Evolutionary conservation across 2,113 vertebrate species (phyloP).

Genomic region (Sander vitreus): DNA sequence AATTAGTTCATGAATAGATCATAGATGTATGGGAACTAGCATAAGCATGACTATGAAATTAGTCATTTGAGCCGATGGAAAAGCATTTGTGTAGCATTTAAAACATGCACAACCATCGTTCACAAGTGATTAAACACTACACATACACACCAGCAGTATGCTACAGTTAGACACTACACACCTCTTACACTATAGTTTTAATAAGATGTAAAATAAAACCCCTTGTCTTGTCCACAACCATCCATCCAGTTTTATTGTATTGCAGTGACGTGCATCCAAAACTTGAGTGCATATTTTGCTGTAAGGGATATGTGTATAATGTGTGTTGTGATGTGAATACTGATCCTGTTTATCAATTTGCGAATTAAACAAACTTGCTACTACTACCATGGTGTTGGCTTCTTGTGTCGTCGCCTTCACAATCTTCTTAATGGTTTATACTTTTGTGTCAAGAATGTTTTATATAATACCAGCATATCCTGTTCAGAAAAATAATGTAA

Average conservation of each 20-base stretch:
- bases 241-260: slow-evolving; percentile 18
- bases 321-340: slow-evolving; percentile 69
- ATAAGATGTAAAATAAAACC: neutral
- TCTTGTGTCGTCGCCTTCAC: neutral
- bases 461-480: too few species aligned
- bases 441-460: slow-evolving; percentile 3
- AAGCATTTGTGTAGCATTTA: slow-evolving; percentile 26
- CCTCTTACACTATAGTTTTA: neutral
- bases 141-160: slow-evolving; percentile 33
- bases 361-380: slow-evolving; percentile 71
- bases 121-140: slow-evolving; percentile 32
- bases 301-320: slow-evolving; percentile 63
- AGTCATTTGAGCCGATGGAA: slow-evolving; percentile 25
- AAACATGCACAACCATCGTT: slow-evolving; percentile 35
- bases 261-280: neutral
- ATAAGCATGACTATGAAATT: slow-evolving; percentile 12
- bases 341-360: slow-evolving; percentile 42
- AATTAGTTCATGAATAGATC: slow-evolving; percentile 1
- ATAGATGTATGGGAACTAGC: neutral
- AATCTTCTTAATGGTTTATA: slow-evolving; percentile 10
- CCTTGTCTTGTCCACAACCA: neutral
- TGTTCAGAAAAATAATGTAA: neutral
- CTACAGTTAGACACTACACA: slow-evolving; percentile 37
- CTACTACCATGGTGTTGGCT: neutral
- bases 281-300: slow-evolving; percentile 36